Evolutionary conservation across 2,888 invertebrate species (phyloP), one percentile per base, ranked within the genome.

Genomic region (Agriotes lineatus): DNA sequence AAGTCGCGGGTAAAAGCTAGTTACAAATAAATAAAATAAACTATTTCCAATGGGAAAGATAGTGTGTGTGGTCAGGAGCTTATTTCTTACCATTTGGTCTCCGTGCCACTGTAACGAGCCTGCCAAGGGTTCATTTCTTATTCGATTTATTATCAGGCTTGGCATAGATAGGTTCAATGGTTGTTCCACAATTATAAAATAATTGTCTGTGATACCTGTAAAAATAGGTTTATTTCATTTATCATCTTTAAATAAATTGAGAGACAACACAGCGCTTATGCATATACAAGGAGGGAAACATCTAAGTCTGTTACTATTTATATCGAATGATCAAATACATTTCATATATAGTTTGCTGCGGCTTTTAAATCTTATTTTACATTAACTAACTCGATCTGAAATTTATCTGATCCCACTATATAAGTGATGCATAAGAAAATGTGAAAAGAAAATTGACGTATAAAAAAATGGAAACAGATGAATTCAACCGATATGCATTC

Each of bases 151-250:
- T 0, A 92, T 80, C 69, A 91, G 82, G 0, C 87, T 86, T 0
- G 88, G 83, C 1, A 95, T 75, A 0, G 93, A 94, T 16, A 95
- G 86, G 1, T 91, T 88, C 50, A 97, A 77, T 0, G 97, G 96
- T 83, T 97, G 97, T 80, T 97, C 97, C 39, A 97, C 90, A 59
- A 97, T 90, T 67, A 97, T 87, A 80, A 93, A 95, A 83, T 91
- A 96, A 78, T 95, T 92, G 50, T 94, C 90, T 0, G 96, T 96
- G 71, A 97, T 88, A 33, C 93, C 84, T 84, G 66, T 1, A 64
- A 75, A 67, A 19, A 33, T 25, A n/a, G 6, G 7, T 33, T n/a
- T 10, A 6, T 45, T 19, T n/a, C n/a, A n/a, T n/a, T n/a, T n/a
- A n/a, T n/a, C n/a, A n/a, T n/a, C n/a, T 7, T 14, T 16, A 45